Base-by-base conservation (phyloP, 2,888 invertebrate genomes). In the Drosophila pegasa region DNA sequence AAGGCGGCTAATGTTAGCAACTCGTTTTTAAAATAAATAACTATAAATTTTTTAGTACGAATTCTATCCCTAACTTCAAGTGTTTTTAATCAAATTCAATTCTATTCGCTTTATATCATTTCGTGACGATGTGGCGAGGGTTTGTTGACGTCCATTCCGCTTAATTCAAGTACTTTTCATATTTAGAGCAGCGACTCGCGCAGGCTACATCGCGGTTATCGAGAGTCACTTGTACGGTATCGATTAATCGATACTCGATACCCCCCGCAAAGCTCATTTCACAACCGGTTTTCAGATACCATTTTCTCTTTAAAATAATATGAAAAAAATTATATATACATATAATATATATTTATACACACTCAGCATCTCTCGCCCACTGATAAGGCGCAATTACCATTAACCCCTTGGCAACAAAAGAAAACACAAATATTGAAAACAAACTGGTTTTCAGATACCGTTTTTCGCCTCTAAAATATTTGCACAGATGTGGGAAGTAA, bases 221-320 rank as follows among this genome's bases (percentile, higher is more conserved):
- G 74, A 31, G 43, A 40, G 25, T 3, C 14, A 2, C 0, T 6
- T 1, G 8, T n/a, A n/a, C n/a, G 2, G n/a, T 58, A 61, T 76
- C 61, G 66, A 58, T 61, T 27, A 54, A 68, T 77, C 78, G 74
- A 72, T 77, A 58, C 7, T 77, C 78, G 74, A 72, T 77, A 58
- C 7, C 7, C 22, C 10, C 16, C 14, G 31, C 22, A 55, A 61
- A 47, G 29, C 33, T 43, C 4, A 10, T 18, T 22, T 18, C 31
- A 16, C 25, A 75, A 75, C 59, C 56, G 47, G 1, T 60, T 35
- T 33, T 41, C 22, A n/a, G 29, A 27, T 52, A 52, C n/a, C 29
- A 27, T 14, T n/a, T 31, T 31, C 10, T 10, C 12, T 16, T 29
- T 1, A 54, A 54, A 25, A 22, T 33, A 43, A 27, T 31, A 12